Conservation (phyloP, 2,113 vertebrate species). For the Bucco capensis region DNA sequence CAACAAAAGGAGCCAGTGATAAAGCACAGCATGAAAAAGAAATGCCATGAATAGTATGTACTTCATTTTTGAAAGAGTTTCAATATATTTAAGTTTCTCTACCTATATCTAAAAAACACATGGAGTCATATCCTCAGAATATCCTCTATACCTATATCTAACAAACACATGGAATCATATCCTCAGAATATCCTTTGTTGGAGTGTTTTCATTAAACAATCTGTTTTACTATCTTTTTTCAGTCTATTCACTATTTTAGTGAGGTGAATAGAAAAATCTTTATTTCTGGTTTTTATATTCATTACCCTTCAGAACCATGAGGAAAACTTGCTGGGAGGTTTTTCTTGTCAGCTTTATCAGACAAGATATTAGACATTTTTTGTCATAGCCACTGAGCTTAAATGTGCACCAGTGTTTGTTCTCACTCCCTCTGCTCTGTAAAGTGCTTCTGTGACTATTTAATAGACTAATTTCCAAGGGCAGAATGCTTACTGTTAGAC, state of each 20-base stretch:
- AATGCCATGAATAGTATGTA: neutral
- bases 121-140: neutral
- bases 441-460: neutral
- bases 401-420: neutral
- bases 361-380: neutral
- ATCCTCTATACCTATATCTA: neutral
- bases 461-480: neutral
- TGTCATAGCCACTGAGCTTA: neutral
- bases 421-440: neutral
- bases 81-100: neutral
- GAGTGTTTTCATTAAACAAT: neutral
- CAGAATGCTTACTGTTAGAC: neutral
- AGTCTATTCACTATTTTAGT: neutral
- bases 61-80: neutral
- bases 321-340: neutral
- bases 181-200: neutral
- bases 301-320: neutral
- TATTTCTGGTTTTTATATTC: conserved; percentile 14
- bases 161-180: neutral
- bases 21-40: neutral
- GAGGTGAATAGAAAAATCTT: neutral
- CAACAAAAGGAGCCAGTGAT: neutral
- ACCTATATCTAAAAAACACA: neutral
- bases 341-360: neutral
- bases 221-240: neutral